phyloP scores from a whole-genome alignment of 1,140 invertebrate species.

The Lasaia peninsularis region DNA sequence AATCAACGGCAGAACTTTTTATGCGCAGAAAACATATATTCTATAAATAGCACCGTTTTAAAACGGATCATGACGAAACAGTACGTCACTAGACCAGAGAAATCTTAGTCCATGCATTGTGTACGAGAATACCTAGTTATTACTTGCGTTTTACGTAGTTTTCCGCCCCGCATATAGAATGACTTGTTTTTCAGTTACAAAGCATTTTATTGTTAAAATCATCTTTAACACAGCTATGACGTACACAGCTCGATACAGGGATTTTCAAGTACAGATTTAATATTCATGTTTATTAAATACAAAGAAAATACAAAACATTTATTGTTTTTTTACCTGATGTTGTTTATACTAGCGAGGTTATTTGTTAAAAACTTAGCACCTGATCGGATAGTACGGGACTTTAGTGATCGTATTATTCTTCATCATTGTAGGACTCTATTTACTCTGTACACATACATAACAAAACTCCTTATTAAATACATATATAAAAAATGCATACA shows the following conservation, averaged over 20 bases:
- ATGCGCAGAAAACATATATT: too few species aligned
- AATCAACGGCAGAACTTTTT: too few species aligned
- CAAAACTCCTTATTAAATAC: too few species aligned
- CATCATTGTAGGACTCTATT: too few species aligned
- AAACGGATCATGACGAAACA: not conserved
- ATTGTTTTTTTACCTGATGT: too few species aligned
- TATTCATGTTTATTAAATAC: not conserved
- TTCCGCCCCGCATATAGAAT: constrained; percentile 23
- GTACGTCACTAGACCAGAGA: constrained; percentile 28
- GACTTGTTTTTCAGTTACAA: not conserved
- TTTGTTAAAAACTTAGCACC: too few species aligned
- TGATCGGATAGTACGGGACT: too few species aligned
- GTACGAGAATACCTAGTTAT: constrained; percentile 43
- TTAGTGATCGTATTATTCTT: too few species aligned
- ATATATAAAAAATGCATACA: too few species aligned
- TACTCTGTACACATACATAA: too few species aligned
- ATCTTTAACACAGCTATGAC: not conserved
- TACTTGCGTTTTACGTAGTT: constrained; percentile 25
- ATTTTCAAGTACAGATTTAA: not conserved
- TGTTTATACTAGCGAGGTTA: too few species aligned
- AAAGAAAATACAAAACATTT: not conserved
- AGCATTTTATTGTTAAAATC: constrained; percentile 1
- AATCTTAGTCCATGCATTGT: constrained; percentile 51
- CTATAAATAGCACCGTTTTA: not conserved
- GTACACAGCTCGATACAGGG: not conserved